Conservation (phyloP, 2,113 vertebrate species). For the Phyllostomus discolor region DNA sequence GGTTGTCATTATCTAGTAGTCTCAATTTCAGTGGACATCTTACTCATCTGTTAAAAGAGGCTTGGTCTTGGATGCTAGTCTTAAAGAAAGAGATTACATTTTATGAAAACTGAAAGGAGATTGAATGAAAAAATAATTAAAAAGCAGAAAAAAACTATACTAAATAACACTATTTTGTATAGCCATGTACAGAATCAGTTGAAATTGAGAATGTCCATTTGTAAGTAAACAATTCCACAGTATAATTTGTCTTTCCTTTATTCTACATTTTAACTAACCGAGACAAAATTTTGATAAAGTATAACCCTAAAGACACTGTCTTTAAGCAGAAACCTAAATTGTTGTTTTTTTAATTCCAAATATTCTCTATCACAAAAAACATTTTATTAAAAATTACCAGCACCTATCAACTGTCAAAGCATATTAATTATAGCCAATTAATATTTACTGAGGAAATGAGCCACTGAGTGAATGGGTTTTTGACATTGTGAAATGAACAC, state of each 20-base stretch:
- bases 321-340: not conserved
- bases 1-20: not conserved
- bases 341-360: not conserved
- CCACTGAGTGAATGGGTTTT: not conserved
- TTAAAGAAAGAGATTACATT: not conserved
- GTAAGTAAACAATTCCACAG: not conserved
- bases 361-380: not conserved
- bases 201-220: not conserved
- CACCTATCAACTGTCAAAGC: not conserved
- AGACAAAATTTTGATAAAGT: not conserved
- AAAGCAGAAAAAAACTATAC: not conserved
- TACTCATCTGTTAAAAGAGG: not conserved
- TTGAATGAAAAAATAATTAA: not conserved
- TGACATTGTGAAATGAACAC: not conserved
- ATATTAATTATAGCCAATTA: slow-evolving; percentile 19
- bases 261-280: not conserved
- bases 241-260: not conserved
- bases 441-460: not conserved
- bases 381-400: not conserved
- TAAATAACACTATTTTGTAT: not conserved
- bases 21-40: not conserved
- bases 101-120: not conserved
- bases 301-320: not conserved
- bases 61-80: not conserved
- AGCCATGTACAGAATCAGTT: not conserved